Conservation (phyloP, 1,140 invertebrate species). For the Drosophila kanapiae region DNA sequence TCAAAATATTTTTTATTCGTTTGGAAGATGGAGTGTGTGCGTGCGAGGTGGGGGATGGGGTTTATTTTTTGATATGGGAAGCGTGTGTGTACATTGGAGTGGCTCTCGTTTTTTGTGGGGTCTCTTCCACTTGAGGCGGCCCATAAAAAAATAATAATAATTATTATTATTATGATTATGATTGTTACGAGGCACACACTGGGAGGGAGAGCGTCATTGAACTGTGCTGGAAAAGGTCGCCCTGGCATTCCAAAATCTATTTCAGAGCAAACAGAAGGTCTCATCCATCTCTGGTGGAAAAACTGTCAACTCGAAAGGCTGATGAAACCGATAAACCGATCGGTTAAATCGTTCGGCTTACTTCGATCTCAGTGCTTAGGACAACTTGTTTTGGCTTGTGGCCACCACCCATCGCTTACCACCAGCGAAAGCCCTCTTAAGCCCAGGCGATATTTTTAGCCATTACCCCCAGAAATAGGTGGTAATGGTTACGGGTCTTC, state of each 20-base stretch:
- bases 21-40: slow-evolving; percentile 59
- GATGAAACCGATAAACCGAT: too few relatives aligned
- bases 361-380: slow-evolving; percentile 8
- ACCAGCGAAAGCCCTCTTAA: slow-evolving; percentile 20
- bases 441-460: slow-evolving; percentile 36
- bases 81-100: slow-evolving; percentile 72
- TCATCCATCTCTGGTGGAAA: slow-evolving; percentile 17
- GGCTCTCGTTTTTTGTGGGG: slow-evolving; percentile 56
- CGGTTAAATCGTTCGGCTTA: slow-evolving; percentile 16
- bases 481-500: neutral
- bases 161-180: slow-evolving; percentile 56
- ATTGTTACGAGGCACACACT: slow-evolving; percentile 45
- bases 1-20: slow-evolving; percentile 47
- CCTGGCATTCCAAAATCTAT: slow-evolving; percentile 40
- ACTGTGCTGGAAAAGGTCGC: slow-evolving; percentile 73
- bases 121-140: slow-evolving; percentile 53
- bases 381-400: slow-evolving; percentile 40
- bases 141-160: slow-evolving; percentile 69
- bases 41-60: slow-evolving; percentile 23
- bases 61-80: slow-evolving; percentile 37
- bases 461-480: slow-evolving; percentile 30
- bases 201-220: slow-evolving; percentile 70
- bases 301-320: slow-evolving; percentile 53
- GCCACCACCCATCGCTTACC: slow-evolving; percentile 16
- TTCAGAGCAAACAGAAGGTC: slow-evolving; percentile 43